Evolutionary conservation across 2,888 invertebrate species (phyloP).

Genomic region (Apamea sordens): DNA sequence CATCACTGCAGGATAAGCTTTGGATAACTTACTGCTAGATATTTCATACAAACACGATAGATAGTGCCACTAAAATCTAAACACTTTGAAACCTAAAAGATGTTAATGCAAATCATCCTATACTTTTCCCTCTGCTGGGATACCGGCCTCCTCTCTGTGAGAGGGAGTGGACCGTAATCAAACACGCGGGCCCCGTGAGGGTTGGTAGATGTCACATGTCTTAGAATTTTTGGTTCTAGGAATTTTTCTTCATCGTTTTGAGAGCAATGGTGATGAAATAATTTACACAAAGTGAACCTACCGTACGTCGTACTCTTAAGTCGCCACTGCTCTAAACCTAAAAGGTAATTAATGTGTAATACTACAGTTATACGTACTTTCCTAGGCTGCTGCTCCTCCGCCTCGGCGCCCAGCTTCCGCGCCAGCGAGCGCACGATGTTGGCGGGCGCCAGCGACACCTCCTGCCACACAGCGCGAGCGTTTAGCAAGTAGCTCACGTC

Average conservation of each 20-base stretch:
- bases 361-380: constrained; percentile 87
- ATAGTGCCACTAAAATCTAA: background rate
- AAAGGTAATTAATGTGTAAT: background rate
- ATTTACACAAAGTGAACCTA: no score
- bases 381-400: constrained; percentile 91
- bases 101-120: no score
- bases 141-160: no score
- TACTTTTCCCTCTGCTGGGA: no score
- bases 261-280: no score
- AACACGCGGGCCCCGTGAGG: no score
- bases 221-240: no score
- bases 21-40: background rate
- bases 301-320: no score
- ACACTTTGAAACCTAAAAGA: background rate
- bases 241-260: no score
- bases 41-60: background rate
- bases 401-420: constrained; percentile 94
- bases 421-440: constrained; percentile 92
- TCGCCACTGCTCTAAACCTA: background rate
- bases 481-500: constrained; percentile 53
- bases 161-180: no score
- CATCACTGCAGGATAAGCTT: background rate
- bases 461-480: constrained; percentile 81
- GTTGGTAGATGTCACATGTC: no score
- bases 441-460: constrained; percentile 87